These are phyloP conservation scores for Cartodere bifasciata DNA, from an alignment of 2,888 invertebrate genomes.

Conservation along the genomic window DNA sequence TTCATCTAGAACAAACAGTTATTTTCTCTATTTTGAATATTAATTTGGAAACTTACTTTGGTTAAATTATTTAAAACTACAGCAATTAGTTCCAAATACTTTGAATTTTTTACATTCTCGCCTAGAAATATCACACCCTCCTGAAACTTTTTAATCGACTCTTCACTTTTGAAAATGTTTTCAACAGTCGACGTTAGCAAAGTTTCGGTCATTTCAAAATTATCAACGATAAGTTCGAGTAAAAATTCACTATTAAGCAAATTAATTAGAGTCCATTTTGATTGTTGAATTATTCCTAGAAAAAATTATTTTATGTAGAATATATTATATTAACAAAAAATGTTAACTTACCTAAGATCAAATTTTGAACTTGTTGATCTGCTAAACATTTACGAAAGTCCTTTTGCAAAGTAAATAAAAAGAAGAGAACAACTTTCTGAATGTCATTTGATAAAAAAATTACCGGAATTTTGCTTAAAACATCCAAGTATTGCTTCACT, in stretches of 20 bases:
- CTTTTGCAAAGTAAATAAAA: conserved; percentile 23
- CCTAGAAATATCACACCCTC: conserved; percentile 18
- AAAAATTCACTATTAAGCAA: too few species aligned
- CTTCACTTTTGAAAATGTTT: conserved; percentile 22
- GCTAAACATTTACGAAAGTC: too few species aligned
- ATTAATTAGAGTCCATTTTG: too few species aligned
- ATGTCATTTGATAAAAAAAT: conserved; percentile 19
- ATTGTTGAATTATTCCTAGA: too few species aligned
- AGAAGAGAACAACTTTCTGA: conserved; percentile 22
- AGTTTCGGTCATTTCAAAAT: too few species aligned
- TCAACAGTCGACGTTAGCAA: too few species aligned
- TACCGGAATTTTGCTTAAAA: conserved; percentile 23
- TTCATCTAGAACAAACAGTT: conserved; percentile 20
- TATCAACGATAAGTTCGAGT: too few species aligned
- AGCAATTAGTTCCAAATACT: conserved; percentile 21
- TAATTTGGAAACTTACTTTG: conserved; percentile 22
- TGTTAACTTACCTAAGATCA: conserved; percentile 25
- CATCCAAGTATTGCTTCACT: conserved; percentile 17
- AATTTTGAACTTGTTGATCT: too few species aligned
- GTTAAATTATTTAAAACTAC: conserved; percentile 20
- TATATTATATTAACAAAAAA: too few species aligned
- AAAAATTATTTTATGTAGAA: too few species aligned
- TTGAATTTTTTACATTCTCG: conserved; percentile 19
- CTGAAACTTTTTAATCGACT: conserved; percentile 18
- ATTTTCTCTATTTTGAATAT: conserved; percentile 1